Conservation (phyloP, 35 echinoderm and acorn worm species). For the Ophiothrix spiculata region DNA sequence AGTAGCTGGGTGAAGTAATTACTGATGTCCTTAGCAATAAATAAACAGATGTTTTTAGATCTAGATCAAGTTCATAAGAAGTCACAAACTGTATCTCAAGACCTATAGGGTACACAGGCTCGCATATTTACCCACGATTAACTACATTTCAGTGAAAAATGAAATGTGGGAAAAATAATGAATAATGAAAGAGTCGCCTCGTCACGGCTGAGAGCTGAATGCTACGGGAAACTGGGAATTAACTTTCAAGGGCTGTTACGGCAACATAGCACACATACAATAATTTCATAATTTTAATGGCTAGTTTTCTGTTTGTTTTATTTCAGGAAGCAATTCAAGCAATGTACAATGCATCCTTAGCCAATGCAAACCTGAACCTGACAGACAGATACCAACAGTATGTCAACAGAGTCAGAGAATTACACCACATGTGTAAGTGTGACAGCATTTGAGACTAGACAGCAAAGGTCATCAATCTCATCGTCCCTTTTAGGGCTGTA, state of each 20-base stretch:
- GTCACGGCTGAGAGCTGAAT: no score
- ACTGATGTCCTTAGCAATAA: neutral
- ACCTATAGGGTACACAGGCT: neutral
- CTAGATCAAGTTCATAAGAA: neutral
- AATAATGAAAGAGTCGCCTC: no score
- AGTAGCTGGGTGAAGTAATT: no score
- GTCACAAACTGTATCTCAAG: no score
- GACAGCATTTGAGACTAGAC: no score
- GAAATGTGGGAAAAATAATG: neutral
- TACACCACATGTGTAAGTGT: conserved; percentile 55
- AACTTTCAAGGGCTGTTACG: no score
- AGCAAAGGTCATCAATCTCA: no score
- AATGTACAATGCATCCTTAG: conserved; percentile 81
- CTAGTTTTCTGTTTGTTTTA: neutral
- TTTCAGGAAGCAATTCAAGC: conserved; percentile 93
- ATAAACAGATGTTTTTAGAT: neutral
- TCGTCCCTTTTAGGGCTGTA: no score
- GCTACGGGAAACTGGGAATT: no score
- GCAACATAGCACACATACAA: neutral
- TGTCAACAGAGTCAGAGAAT: conserved; percentile 55
- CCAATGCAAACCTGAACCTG: conserved; percentile 61
- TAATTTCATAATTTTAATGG: neutral
- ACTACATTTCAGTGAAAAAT: no score
- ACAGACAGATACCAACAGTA: conserved; percentile 81
- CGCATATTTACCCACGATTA: neutral